These are phyloP conservation scores for Tineola bisselliella DNA, from an alignment of 2,888 invertebrate genomes.

Conservation along the genomic window DNA sequence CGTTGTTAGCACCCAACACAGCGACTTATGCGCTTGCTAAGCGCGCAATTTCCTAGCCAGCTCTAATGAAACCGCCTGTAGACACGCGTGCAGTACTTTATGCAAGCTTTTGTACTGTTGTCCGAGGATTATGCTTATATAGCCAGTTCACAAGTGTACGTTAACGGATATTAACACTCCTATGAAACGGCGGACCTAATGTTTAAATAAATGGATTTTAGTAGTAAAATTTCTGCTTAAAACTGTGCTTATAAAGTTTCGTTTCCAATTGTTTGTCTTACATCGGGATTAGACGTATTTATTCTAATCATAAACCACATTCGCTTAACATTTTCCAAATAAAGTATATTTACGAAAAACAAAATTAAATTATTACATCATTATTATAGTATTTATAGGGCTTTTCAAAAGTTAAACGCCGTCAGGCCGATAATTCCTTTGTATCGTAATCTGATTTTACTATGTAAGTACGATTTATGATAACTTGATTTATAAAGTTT, in stretches of 20 bases:
- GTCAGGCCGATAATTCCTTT: neutral
- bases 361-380: no score
- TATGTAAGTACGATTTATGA: neutral
- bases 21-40: constrained; percentile 14
- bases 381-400: neutral
- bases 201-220: neutral
- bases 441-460: neutral
- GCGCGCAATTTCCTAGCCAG: constrained; percentile 11
- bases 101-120: constrained; percentile 12
- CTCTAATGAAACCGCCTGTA: constrained; percentile 13
- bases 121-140: neutral
- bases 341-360: no score
- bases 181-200: neutral
- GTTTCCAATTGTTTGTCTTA: no score
- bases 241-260: no score
- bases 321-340: no score
- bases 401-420: neutral
- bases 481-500: neutral
- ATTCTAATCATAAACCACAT: no score
- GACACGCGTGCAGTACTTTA: constrained; percentile 13
- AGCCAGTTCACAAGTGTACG: constrained; percentile 2
- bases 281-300: no score
- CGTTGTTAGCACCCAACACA: constrained; percentile 20
- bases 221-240: no score
- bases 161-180: constrained; percentile 6